A percentile compares a stretch with the other conserved stretches of the same genome.
Evolutionary conservation across 2,797 vertebrate species (phyloP).

Genomic region (Clarias laeviceps): DNA sequence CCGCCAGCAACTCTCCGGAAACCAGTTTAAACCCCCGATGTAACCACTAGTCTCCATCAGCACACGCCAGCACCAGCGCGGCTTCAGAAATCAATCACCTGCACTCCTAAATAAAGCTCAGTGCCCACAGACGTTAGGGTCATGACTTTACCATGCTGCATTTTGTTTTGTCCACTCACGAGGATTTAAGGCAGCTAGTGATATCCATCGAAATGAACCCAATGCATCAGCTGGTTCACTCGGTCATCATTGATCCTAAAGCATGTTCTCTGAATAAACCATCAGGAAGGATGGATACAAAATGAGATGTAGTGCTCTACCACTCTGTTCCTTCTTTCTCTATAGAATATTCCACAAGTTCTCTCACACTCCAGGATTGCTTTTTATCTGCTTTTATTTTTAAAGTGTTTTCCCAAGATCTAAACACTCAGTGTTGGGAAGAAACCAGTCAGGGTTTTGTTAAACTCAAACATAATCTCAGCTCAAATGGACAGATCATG

Average conservation of each 20-base stretch:
- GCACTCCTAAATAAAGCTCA: slow-evolving; percentile 16
- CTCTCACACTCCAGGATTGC: not conserved
- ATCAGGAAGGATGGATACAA: not conserved
- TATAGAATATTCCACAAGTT: not conserved
- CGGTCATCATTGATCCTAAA: not conserved
- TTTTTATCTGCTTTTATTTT: not conserved
- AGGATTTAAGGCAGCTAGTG: slow-evolving; percentile 54
- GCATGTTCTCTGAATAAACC: not conserved
- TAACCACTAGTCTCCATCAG: slow-evolving; percentile 61
- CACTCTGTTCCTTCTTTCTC: not conserved
- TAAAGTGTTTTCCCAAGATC: not conserved
- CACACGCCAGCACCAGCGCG: slow-evolving; percentile 25
- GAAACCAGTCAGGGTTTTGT: not conserved
- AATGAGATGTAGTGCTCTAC: not conserved
- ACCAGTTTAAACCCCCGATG: slow-evolving; percentile 89
- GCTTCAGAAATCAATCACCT: slow-evolving; percentile 12
- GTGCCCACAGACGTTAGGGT: not conserved
- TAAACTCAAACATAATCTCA: not conserved
- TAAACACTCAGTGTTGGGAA: not conserved
- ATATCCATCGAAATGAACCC: not conserved
- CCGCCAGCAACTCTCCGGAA: slow-evolving; percentile 88
- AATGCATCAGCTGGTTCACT: not conserved
- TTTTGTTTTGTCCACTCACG: slow-evolving; percentile 36
- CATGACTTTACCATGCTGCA: not conserved
- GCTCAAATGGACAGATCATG: not conserved